Evolutionary conservation across 2,797 vertebrate genomes (phyloP), one percentile per base, ranked within the genome.

Genomic region (Channallabes apus): DNA sequence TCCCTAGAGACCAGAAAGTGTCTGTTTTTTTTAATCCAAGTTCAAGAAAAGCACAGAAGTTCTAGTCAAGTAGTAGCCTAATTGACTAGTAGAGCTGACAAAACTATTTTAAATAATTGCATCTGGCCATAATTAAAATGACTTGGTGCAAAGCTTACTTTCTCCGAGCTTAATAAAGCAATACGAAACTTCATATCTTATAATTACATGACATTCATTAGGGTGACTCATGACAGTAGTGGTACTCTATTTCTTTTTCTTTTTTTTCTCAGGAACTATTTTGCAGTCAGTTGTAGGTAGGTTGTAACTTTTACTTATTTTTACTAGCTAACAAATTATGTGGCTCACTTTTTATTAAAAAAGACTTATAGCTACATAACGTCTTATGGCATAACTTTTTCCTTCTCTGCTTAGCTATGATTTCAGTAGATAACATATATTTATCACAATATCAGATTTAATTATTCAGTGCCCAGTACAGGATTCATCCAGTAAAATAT

Each of bases 101-200:
- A 82, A 89, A 88, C 85, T 80, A 85, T 88, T 84, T 86, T 87
- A 90, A 86, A 90, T 91, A 92, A 91, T 90, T 91, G 88, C 88
- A 86, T 14, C 51, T 86, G 88, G 86, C 88, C 86, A 86, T 91
- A 88, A 89, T 91, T 91, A 91, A 90, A 90, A 90, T 73, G 87
- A 84, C 77, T 46, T 82, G 46, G 86, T 87, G 89, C 88, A 82
- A 86, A 88, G 83, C 80, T 82, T 85, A 85, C 80, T 87, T 83
- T 89, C 76, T 79, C 67, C 84, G 76, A 87, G 88, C 88, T 88
- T 90, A 90, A 90, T 90, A 90, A 83, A 90, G 87, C 82, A 86
- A 79, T 85, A 76, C 22, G 51, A 88, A 88, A 87, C 88, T 64
- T 88, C 61, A 84, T 80, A 90, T 88, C 84, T 88, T 88, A 80